Evolutionary conservation across 2,797 vertebrate genomes (phyloP), one percentile per base, ranked within the genome.

Genomic region (Ceryle rudis): DNA sequence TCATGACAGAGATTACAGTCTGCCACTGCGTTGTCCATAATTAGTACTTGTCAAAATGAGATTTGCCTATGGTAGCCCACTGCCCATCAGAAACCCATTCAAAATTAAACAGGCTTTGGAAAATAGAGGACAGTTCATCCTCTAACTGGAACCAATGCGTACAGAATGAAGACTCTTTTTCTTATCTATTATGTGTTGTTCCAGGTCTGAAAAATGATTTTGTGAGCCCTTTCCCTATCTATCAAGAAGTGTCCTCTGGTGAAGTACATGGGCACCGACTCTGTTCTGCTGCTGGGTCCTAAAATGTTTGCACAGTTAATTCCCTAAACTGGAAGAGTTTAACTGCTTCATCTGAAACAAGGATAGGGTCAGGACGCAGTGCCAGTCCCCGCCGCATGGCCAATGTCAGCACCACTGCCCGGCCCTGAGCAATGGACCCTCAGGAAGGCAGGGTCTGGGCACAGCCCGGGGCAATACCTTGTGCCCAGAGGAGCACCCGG

Each of bases 1-100:
- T 96, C 94, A 93, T 95, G 93, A 95, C 96, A 97, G 93, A 95
- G 95, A 94, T 92, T 94, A 95, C 78, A 85, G 92, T 79, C 90
- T 95, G 86, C 91, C 79, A 69, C 79, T 75, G 85, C 71, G 14
- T 64, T 93, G 86, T 91, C 93, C 93, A 86, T 90, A 92, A 95
- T 96, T 91, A 97, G 92, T 86, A 91, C 84, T 95, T 95, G 95
- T 91, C 93, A 93, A 88, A 93, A 93, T 75, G 91, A 90, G 92
- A 81, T 93, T 91, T 92, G 91, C 81, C 90, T 31, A 39, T 33
- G 74, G 96, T 95, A 89, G 83, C 86, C 96, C 86, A 93, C 90
- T 6, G 29, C 17, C 89, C 90, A 61, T 80, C 81, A 96, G 90
- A 92, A 93, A 89, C 52, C 37, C 81, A 89, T 96, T 95, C 93